A percentile compares a stretch with the other conserved stretches of the same genome.
These are phyloP conservation scores for Drosophila jambulina DNA, from an alignment of 1,140 invertebrate species.

Conservation along the genomic window DNA sequence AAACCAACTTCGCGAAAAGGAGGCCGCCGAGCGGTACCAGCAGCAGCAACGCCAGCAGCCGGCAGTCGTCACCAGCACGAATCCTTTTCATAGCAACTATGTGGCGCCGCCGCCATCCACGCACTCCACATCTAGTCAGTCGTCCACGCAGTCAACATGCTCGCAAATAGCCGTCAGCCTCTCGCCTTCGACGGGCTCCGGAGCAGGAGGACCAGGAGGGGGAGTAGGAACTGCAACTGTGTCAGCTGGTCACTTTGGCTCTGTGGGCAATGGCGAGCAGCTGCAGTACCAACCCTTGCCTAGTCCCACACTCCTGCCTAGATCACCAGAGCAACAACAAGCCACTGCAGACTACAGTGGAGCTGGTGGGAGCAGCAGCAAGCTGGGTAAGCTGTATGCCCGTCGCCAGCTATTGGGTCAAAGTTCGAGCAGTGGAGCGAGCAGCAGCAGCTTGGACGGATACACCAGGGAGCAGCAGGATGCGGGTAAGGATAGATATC, in stretches of 20 bases:
- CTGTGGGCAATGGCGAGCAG: conserved; percentile 38
- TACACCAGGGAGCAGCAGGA: conserved; percentile 53
- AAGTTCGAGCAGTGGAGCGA: conserved; percentile 45
- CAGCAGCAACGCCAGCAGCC: conserved; percentile 16
- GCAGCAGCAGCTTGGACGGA: conserved; percentile 52
- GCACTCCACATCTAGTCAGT: conserved; percentile 84
- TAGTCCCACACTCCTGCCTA: conserved; percentile 26
- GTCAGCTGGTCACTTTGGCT: conserved; percentile 64
- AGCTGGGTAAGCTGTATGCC: conserved; percentile 75
- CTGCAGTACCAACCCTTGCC: conserved; percentile 77
- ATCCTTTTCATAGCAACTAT: conserved; percentile 79
- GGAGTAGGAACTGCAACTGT: background rate
- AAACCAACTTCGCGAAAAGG: conserved; percentile 83
- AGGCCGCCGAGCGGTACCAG: conserved; percentile 66
- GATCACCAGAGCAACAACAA: conserved; percentile 26
- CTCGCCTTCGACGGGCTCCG: conserved; percentile 20
- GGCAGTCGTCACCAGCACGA: conserved; percentile 55
- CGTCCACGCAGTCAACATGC: conserved; percentile 79
- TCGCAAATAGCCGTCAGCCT: conserved; percentile 65
- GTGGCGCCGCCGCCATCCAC: conserved; percentile 70
- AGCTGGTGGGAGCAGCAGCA: conserved; percentile 35
- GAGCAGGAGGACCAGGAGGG: background rate
- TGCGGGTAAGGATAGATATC: conserved; percentile 48
- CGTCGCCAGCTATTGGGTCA: conserved; percentile 68
- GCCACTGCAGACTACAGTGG: conserved; percentile 12